Base-by-base conservation (phyloP, 2,888 invertebrate species). In the Acanthoscelides obtectus region DNA sequence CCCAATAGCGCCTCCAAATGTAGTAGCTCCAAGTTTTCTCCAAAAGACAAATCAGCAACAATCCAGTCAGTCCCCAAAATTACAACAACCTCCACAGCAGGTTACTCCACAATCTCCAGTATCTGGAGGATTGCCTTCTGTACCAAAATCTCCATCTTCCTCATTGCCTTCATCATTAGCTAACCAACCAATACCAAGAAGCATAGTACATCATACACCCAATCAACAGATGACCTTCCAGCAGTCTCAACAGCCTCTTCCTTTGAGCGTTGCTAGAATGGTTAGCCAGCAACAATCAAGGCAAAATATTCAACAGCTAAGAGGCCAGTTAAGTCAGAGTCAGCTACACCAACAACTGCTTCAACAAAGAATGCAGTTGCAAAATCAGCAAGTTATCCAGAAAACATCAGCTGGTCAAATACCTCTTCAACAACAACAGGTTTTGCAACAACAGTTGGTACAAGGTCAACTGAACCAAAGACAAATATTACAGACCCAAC, bases 131-230 rank as follows among this genome's bases (percentile, higher is more conserved):
- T 76, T 76, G 64, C 69, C 72, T 25, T 75, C 72, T 72, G 66
- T 74, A 21, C 76, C 76, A 8, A 77, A 77, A 63, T 77, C 77
- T 66, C 74, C 76, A 5, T 25, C 22, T 22, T 1, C 68, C 0
- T 22, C 22, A 63, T 45, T 20, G 5, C 68, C 74, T 72, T 72
- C 72, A 72, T 69, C 75, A n/a, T 65, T 74, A 22, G 68, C 69
- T n/a, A 79, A 72, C 67, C 81, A 79, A 69, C 84, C 83, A 71
- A 77, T 83, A 20, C 84, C 83, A 6, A 79, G 83, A 67, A 83
- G 82, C 75, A 79, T 84, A 64, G 86, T 86, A 4, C 86, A 86
- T 73, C 83, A 86, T 75, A 78, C 83, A 4, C 81, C 83, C 3
- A 86, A 79, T 66, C 86, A 79, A 75, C 83, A 76, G 74, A 79